Evolutionary conservation across 2,888 invertebrate species (phyloP).

Genomic region (Molanna angustata): DNA sequence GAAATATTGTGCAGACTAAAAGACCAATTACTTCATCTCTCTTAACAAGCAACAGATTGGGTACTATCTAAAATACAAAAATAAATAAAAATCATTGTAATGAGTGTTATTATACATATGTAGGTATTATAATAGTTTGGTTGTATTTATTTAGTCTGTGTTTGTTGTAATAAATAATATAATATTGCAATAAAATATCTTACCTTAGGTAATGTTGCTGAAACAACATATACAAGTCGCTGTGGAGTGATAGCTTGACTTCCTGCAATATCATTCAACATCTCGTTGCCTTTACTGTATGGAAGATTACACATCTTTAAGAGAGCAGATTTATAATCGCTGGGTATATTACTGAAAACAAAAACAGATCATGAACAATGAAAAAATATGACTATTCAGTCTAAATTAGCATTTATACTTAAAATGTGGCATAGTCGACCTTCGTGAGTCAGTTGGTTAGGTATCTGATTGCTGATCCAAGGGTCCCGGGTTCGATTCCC

Average conservation of each 20-base stretch:
- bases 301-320: slow-evolving; percentile 29
- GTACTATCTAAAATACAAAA: slow-evolving; percentile 51
- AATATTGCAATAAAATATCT: no score
- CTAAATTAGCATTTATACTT: no score
- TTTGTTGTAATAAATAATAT: no score
- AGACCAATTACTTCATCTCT: slow-evolving; percentile 68
- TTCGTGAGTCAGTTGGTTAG: no score
- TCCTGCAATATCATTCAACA: slow-evolving; percentile 26
- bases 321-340: slow-evolving; percentile 28
- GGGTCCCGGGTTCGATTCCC: no score
- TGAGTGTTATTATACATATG: no score
- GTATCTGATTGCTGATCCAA: no score
- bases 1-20: slow-evolving; percentile 57
- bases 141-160: no score
- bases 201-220: slow-evolving; percentile 51
- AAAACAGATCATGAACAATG: no score
- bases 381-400: no score
- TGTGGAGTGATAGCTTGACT: slow-evolving; percentile 44
- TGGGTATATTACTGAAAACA: slow-evolving; percentile 24
- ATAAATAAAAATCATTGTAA: neutral
- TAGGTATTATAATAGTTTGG: no score
- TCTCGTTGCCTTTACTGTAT: slow-evolving; percentile 21
- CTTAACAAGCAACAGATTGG: slow-evolving; percentile 65
- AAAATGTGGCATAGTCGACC: no score
- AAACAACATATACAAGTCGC: slow-evolving; percentile 45